Percentiles rank a stretch among this genome's conserved stretches.
Conservation (phyloP, 2,113 vertebrate genomes). For the Sterna hirundo region DNA sequence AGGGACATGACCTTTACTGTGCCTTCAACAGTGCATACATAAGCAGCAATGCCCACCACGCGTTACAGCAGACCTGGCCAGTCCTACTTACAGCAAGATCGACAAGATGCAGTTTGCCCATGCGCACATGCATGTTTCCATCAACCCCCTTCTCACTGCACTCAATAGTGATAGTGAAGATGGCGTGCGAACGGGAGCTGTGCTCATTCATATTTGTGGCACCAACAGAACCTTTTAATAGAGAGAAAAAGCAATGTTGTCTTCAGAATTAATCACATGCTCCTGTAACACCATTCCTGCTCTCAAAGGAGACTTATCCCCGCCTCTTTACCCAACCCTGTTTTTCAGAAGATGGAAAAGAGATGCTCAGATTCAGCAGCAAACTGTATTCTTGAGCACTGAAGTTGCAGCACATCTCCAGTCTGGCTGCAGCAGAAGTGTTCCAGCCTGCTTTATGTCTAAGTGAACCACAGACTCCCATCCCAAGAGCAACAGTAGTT, state of each 20-base stretch:
- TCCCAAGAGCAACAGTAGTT: not conserved
- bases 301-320: not conserved
- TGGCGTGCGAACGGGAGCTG: conserved; percentile 96
- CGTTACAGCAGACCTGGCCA: rapidly evolving
- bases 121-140: conserved; percentile 94
- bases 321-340: not conserved
- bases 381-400: not conserved
- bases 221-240: conserved; percentile 88
- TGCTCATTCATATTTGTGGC: conserved; percentile 99
- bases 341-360: not conserved
- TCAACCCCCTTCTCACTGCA: conserved; percentile 97
- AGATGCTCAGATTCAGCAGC: not conserved
- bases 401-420: not conserved
- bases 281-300: not conserved
- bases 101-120: conserved; percentile 97
- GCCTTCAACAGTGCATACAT: not conserved
- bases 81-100: conserved; percentile 89
- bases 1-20: too few relatives aligned
- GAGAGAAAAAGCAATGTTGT: not conserved
- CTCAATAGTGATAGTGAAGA: conserved; percentile 98
- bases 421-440: not conserved
- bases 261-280: not conserved
- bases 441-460: not conserved
- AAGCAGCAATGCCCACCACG: not conserved
- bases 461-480: not conserved